A percentile compares a stretch with the other conserved stretches of the same genome.
These are phyloP conservation scores for Tetraneura akinire DNA, from an alignment of 1,140 invertebrate genomes.

Conservation along the genomic window DNA sequence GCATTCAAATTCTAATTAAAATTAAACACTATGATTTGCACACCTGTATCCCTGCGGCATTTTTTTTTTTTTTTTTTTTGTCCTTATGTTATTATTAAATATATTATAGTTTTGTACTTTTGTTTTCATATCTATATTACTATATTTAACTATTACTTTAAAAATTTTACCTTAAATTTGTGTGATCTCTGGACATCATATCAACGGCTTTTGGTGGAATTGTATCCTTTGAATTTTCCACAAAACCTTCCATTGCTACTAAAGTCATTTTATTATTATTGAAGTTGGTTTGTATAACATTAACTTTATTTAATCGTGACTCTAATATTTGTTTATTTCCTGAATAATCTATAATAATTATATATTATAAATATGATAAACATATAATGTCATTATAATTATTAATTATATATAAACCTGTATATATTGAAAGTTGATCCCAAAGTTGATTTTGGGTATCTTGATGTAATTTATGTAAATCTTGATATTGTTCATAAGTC, in stretches of 20 bases:
- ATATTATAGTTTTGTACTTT: no score
- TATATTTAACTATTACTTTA: not conserved
- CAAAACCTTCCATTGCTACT: conserved; percentile 40
- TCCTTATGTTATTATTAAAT: no score
- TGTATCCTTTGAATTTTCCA: conserved; percentile 32
- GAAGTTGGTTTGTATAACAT: conserved; percentile 75
- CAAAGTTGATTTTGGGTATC: conserved; percentile 86
- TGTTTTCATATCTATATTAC: no score
- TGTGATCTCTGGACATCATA: conserved; percentile 27
- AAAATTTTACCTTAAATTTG: conserved; percentile 18
- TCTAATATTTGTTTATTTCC: conserved; percentile 79
- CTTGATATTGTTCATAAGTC: conserved; percentile 79
- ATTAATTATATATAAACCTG: conserved; percentile 56
- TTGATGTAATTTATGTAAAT: conserved; percentile 80
- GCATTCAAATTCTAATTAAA: no score
- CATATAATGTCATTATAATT: not conserved
- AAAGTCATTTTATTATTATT: conserved; percentile 55
- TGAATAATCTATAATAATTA: conserved; percentile 66
- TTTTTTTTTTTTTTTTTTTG: no score
- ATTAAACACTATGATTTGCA: no score
- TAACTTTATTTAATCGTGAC: conserved; percentile 72
- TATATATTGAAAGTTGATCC: conserved; percentile 76
- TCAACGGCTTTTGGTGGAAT: conserved; percentile 31
- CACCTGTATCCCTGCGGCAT: no score
- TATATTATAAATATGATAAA: not conserved